These are phyloP conservation scores for Argya squamiceps DNA, from an alignment of 2,797 vertebrate genomes.

Conservation along the genomic window DNA sequence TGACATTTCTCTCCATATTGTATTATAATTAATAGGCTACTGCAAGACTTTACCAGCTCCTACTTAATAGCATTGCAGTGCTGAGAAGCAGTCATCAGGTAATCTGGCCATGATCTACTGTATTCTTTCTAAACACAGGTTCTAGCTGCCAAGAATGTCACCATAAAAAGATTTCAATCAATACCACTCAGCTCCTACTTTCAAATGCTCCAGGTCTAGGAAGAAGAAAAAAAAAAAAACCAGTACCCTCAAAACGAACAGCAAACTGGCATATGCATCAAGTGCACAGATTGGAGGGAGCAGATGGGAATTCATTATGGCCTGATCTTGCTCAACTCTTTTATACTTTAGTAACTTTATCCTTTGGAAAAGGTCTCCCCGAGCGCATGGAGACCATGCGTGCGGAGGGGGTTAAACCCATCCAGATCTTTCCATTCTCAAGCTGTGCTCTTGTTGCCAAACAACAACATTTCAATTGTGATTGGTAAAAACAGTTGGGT, in stretches of 20 bases:
- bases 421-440: constrained; percentile 32
- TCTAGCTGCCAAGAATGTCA: constrained; percentile 54
- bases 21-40: constrained; percentile 61
- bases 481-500: constrained; percentile 62
- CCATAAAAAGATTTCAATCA: constrained; percentile 58
- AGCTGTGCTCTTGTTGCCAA: constrained; percentile 55
- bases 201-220: constrained; percentile 43
- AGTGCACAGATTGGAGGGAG: constrained; percentile 56
- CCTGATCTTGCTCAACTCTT: constrained; percentile 39
- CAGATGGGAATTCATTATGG: constrained; percentile 64
- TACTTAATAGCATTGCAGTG: constrained; percentile 58
- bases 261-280: constrained; percentile 39
- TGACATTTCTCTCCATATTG: constrained; percentile 49
- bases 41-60: constrained; percentile 62
- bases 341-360: constrained; percentile 43
- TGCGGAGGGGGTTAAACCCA: constrained; percentile 17
- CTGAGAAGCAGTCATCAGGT: constrained; percentile 59
- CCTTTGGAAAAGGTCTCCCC: constrained; percentile 38
- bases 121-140: constrained; percentile 51
- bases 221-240: background rate
- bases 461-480: constrained; percentile 66
- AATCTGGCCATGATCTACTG: constrained; percentile 43
- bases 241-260: constrained; percentile 53
- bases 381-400: background rate
- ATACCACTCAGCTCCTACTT: constrained; percentile 38